Conservation (phyloP, 2,888 invertebrate species). For the Spilosoma lubricipeda region DNA sequence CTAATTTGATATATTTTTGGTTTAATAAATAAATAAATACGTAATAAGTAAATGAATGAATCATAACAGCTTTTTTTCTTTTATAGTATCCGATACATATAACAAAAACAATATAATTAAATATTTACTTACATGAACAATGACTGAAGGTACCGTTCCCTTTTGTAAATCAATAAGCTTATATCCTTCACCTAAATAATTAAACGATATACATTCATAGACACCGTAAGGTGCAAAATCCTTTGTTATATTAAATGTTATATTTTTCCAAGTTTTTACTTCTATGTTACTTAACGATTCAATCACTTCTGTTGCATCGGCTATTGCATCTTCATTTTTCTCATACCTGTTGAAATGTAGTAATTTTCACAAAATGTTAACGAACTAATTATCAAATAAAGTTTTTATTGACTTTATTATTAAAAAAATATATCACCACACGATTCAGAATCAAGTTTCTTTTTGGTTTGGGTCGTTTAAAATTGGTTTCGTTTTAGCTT, state of each 20-base stretch:
- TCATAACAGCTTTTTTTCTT: too few species aligned
- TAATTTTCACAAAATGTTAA: not conserved
- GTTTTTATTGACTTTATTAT: not conserved
- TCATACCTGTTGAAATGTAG: slow-evolving; percentile 15
- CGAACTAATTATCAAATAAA: not conserved
- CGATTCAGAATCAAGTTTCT: too few species aligned
- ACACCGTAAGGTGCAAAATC: slow-evolving; percentile 64
- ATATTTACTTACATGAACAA: slow-evolving; percentile 65
- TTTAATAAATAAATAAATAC: too few species aligned
- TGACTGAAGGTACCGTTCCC: slow-evolving; percentile 64
- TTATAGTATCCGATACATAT: not conserved
- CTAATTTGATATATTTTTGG: too few species aligned
- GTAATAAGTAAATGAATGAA: too few species aligned
- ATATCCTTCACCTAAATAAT: slow-evolving; percentile 60
- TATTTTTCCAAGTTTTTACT: not conserved
- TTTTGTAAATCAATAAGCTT: slow-evolving; percentile 64
- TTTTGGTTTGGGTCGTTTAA: too few species aligned
- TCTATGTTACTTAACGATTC: not conserved
- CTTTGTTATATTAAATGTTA: slow-evolving; percentile 50
- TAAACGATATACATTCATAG: slow-evolving; percentile 69
- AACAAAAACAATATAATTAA: not conserved
- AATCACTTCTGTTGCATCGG: slow-evolving; percentile 1
- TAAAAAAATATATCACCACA: too few species aligned
- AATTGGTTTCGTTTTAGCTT: too few species aligned
- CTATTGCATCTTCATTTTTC: not conserved